Evolutionary conservation across 2,888 invertebrate genomes (phyloP).

Genomic region (Dromius quadrimaculatus): DNA sequence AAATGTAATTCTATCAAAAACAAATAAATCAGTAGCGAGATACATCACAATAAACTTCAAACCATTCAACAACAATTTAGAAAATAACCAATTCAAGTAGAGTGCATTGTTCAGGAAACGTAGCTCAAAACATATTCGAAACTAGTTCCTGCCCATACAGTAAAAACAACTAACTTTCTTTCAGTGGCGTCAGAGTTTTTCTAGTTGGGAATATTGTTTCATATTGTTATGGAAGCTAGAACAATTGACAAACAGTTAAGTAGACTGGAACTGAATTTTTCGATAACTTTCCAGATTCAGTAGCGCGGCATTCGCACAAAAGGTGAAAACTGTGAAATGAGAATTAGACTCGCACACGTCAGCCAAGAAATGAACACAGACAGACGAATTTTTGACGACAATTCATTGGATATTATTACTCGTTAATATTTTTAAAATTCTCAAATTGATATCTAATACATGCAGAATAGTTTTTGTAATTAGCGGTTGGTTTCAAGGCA

Average conservation of each 20-base stretch:
- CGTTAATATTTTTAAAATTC: no score
- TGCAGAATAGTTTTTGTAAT: no score
- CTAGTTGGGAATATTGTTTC: conserved; percentile 12
- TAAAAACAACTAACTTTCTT: background rate
- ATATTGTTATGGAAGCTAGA: conserved; percentile 14
- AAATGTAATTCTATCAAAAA: conserved; percentile 16
- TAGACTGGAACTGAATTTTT: conserved; percentile 15
- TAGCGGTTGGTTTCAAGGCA: no score
- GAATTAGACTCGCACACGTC: no score
- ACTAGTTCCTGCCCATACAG: conserved; percentile 14
- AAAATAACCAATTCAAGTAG: conserved; percentile 2
- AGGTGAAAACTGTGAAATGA: no score
- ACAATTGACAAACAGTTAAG: conserved; percentile 27
- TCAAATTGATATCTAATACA: no score
- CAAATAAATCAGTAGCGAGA: conserved; percentile 14
- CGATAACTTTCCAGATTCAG: conserved; percentile 23
- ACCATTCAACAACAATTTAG: background rate
- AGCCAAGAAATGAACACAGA: no score
- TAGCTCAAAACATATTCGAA: conserved; percentile 11
- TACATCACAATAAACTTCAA: conserved; percentile 22
- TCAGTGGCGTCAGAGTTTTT: conserved; percentile 13
- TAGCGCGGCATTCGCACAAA: background rate
- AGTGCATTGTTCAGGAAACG: conserved; percentile 6
- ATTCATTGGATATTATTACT: no score
- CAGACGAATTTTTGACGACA: no score